These are phyloP conservation scores for Nemapogon koenigi DNA, from an alignment of 2,888 invertebrate species.

Conservation along the genomic window DNA sequence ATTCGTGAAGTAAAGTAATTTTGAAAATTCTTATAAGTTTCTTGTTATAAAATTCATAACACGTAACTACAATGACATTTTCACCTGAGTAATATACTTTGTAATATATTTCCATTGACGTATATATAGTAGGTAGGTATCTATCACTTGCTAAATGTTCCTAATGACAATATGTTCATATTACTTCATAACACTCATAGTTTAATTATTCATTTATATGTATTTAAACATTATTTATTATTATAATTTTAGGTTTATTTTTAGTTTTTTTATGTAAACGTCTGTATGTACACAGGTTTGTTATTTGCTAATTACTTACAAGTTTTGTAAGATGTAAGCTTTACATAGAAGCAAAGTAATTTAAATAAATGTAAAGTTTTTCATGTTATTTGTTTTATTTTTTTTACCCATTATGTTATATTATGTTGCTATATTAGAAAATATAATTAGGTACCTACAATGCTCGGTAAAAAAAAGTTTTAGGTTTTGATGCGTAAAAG, in stretches of 20 bases:
- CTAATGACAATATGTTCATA: slow-evolving; percentile 9
- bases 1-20: too few relatives aligned
- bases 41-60: too few relatives aligned
- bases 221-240: slow-evolving; percentile 44
- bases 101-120: too few relatives aligned
- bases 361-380: slow-evolving; percentile 51
- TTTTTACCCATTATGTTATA: slow-evolving; percentile 35
- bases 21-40: too few relatives aligned
- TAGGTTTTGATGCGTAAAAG: too few relatives aligned
- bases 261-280: slow-evolving; percentile 37
- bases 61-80: too few relatives aligned
- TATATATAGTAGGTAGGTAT: too few relatives aligned
- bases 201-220: slow-evolving; percentile 24
- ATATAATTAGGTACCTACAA: too few relatives aligned
- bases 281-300: slow-evolving; percentile 39
- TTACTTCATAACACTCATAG: slow-evolving; percentile 17
- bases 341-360: slow-evolving; percentile 57
- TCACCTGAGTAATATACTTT: too few relatives aligned
- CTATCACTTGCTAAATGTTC: slow-evolving; percentile 31
- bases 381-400: slow-evolving; percentile 49
- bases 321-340: slow-evolving; percentile 57
- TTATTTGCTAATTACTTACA: slow-evolving; percentile 45
- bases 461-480: too few relatives aligned
- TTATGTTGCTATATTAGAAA: too few relatives aligned
- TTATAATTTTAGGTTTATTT: slow-evolving; percentile 28